Base-by-base conservation (phyloP, 1,140 invertebrate species). In the Penaeus indicus region DNA sequence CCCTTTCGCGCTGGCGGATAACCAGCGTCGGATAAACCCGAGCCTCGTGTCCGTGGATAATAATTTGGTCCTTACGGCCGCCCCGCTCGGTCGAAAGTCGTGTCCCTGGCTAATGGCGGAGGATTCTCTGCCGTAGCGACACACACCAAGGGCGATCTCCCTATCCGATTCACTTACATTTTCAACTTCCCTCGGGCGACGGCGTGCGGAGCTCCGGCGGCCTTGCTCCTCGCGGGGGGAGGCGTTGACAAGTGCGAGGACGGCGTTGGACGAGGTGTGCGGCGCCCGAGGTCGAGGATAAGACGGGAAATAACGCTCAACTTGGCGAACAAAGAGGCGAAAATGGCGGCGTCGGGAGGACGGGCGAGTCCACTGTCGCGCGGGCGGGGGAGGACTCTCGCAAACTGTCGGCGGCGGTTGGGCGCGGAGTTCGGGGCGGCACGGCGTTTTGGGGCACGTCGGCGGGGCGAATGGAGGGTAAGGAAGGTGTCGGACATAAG, bases 21-120 rank as follows among this genome's bases (percentile, higher is more conserved):
- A 38, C 38, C 81, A 27, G 54, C 32, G 84, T 61, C 54, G 81
- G 81, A 84, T 77, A n/a, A 84, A 88, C 81, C 78, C 84, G 81
- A 88, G 81, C 87, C 87, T 88, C 78, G 84, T 69, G 72, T 16
- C 27, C 42, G 75, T 85, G 88, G 83, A 89, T 89, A 89, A 88
- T 86, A 89, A 85, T 85, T 89, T 90, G 87, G 84, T 78, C 81
- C 82, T 89, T 85, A 85, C 82, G 86, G 64, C 47, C 86, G 75
- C 83, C 82, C 90, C 83, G 79, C 84, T 89, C 80, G 88, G 90
- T 88, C 90, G 90, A 90, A 87, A 90, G 80, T 90, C 89, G 84
- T 90, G 85, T 90, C 84, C 89, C n/a, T 62, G 79, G 81, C 25
- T 85, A 90, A 90, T 87, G 89, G 85, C 89, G 84, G 89, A 86